These are phyloP conservation scores for Plumapathes pennacea DNA, from an alignment of 92 coral and sea anemone species.

Conservation along the genomic window DNA sequence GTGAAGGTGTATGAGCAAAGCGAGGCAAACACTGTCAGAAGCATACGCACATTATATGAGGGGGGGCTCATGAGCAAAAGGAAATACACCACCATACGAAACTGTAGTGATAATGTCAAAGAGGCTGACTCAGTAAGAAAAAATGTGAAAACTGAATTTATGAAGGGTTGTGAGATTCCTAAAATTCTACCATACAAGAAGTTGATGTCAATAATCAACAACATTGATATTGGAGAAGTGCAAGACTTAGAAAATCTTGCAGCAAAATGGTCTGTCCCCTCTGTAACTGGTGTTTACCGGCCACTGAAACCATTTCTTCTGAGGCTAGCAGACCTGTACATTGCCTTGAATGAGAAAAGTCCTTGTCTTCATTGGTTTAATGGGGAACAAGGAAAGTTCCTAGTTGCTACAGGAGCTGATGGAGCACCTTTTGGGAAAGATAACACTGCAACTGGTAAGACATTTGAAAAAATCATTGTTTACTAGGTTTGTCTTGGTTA, in stretches of 20 bases:
- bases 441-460: slow-evolving; percentile 46
- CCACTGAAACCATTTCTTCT: slow-evolving; percentile 35
- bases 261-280: slow-evolving; percentile 1
- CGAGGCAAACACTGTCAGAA: slow-evolving; percentile 49
- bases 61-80: slow-evolving; percentile 52
- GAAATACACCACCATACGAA: slow-evolving; percentile 59
- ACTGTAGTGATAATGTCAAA: slow-evolving; percentile 17
- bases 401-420: slow-evolving; percentile 49
- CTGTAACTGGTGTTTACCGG: slow-evolving; percentile 38
- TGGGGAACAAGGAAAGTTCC: slow-evolving; percentile 15
- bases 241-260: slow-evolving; percentile 32
- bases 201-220: slow-evolving; percentile 21
- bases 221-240: slow-evolving; percentile 48
- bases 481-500: too few species aligned
- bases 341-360: slow-evolving; percentile 13
- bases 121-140: slow-evolving; percentile 1
- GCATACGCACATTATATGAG: slow-evolving; percentile 60
- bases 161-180: slow-evolving; percentile 42
- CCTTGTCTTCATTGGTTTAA: slow-evolving; percentile 58
- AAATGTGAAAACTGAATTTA: slow-evolving; percentile 16
- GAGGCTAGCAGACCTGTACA: slow-evolving; percentile 29
- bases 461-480: too few species aligned
- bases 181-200: slow-evolving; percentile 50
- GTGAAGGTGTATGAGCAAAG: slow-evolving; percentile 37
- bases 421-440: slow-evolving; percentile 67